A percentile compares a stretch with the other conserved stretches of the same genome.
Evolutionary conservation across 2,113 vertebrate genomes (phyloP).

Genomic region (Apteryx mantelli): DNA sequence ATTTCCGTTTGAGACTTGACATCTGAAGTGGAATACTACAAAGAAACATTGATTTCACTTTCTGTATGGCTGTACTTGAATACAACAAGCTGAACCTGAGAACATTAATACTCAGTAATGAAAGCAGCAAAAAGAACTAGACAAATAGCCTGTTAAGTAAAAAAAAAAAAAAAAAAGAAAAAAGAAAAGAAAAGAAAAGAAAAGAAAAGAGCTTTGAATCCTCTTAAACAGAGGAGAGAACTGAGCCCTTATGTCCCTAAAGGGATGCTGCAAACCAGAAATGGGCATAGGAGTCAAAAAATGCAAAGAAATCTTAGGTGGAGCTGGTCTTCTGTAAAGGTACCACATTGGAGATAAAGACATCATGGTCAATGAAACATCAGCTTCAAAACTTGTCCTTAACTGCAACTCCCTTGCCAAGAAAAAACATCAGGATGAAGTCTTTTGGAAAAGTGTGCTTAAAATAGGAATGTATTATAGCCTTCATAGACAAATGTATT

Average conservation of each 20-base stretch:
- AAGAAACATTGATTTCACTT: slow-evolving; percentile 24
- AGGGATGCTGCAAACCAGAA: not conserved
- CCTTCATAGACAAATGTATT: not conserved
- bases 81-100: not conserved
- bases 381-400: not conserved
- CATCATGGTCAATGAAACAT: not conserved
- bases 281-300: not conserved
- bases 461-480: not conserved
- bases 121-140: not conserved
- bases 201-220: not conserved
- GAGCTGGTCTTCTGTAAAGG: not conserved
- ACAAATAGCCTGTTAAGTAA: not conserved
- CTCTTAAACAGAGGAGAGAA: not conserved
- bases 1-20: not conserved
- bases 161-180: not conserved
- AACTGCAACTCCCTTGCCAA: not conserved
- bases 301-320: not conserved
- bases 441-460: not conserved
- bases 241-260: not conserved
- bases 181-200: too few relatives aligned
- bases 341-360: not conserved
- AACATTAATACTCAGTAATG: not conserved
- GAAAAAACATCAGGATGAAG: not conserved
- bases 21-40: slow-evolving; percentile 10
- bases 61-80: slow-evolving; percentile 1